Evolutionary conservation across 2,113 vertebrate genomes (phyloP), one percentile per base, ranked within the genome.

Genomic region (Myiozetetes cayanensis): DNA sequence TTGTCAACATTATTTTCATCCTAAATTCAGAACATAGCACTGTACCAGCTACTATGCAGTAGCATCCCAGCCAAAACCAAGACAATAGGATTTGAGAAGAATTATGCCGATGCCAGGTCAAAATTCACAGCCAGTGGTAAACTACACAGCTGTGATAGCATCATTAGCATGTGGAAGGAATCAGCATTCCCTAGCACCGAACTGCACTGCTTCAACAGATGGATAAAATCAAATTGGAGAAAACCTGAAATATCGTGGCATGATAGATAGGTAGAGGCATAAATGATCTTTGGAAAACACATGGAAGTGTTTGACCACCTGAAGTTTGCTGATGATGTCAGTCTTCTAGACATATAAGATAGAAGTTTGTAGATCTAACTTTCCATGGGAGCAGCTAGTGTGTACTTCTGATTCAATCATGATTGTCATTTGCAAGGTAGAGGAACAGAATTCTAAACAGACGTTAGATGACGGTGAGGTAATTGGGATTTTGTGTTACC

Each of bases 171-270:
- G 1, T 17, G 33, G 58, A 77, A 35, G 37, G 49, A 79, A 27
- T 39, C 0, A 1, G 7, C 3, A 3, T 61, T 85, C 70, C 50
- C 47, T 59, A 66, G 35, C 6, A 9, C 50, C 0, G 0, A 13
- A 7, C 68, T 28, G 56, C 28, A 27, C n/a, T 62, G 13, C 37
- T 77, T 73, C 21, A 13, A 33, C 11, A 41, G 65, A 35, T 41
- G 50, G 27, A 49, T 80, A n/a, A 80, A 79, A 58, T 59, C 44
- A 80, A 24, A 31, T 8, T 71, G 75, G 41, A 89, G 47, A 62
- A 72, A 67, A 21, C 47, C 75, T 55, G 52, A 28, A 66, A 77
- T 39, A 46, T 76, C 10, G 5, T 9, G 33, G 43, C 2, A 4
- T 49, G 41, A 61, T 33, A 55, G 37, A 50, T 14, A 22, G 12